Percentiles rank a stretch among this genome's conserved stretches.
Evolutionary conservation across 2,888 invertebrate species (phyloP).

Genomic region (Leucophenga montana): DNA sequence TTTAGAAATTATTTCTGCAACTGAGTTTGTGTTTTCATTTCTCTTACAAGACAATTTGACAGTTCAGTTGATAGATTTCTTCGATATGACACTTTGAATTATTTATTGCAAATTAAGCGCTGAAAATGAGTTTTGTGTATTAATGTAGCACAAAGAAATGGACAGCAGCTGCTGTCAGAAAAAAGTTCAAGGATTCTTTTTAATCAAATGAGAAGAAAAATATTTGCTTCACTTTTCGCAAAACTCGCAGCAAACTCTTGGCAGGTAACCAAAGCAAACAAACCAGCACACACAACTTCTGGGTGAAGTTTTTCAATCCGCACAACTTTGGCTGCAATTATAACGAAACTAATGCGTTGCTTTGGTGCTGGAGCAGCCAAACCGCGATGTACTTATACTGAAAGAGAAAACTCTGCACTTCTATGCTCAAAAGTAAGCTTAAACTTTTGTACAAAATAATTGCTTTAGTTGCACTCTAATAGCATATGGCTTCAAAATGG

Average conservation of each 20-base stretch:
- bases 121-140: too few species aligned
- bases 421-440: slow-evolving; percentile 27
- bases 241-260: background rate
- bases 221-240: too few species aligned
- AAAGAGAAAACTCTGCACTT: background rate
- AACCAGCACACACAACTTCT: background rate
- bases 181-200: too few species aligned
- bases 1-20: background rate
- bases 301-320: slow-evolving; percentile 19
- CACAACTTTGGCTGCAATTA: slow-evolving; percentile 25
- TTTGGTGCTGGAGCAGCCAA: background rate
- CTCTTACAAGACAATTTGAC: slow-evolving; percentile 14
- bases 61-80: slow-evolving; percentile 21
- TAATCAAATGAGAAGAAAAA: too few species aligned
- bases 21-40: background rate
- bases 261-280: slow-evolving; percentile 11
- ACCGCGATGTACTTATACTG: background rate
- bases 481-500: background rate
- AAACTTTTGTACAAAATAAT: slow-evolving; percentile 58
- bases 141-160: too few species aligned
- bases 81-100: background rate
- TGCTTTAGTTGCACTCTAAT: slow-evolving; percentile 42
- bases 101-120: too few species aligned
- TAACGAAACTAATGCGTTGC: slow-evolving; percentile 10
- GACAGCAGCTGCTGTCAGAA: too few species aligned